A percentile compares a stretch with the other conserved stretches of the same genome.
phyloP scores from a whole-genome alignment of 2,888 invertebrate species.

The Acleris sparsana region DNA sequence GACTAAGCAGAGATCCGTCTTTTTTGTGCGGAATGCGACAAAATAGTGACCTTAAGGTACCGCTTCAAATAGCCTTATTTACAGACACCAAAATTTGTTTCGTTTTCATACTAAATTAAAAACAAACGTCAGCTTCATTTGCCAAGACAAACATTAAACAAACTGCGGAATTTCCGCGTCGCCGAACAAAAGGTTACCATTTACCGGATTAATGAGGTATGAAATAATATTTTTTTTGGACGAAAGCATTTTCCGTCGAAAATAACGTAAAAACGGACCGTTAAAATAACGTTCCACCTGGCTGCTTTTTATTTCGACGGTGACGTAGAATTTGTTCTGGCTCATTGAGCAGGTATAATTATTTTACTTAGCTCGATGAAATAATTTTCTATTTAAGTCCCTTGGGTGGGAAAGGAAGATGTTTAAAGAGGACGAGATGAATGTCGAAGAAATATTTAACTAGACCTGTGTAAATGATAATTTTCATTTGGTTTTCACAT shows the following conservation, averaged over 20 bases:
- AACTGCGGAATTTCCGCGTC: conserved; percentile 6
- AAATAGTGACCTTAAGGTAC: too few species aligned
- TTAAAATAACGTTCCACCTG: conserved; percentile 9
- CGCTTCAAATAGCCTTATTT: too few species aligned
- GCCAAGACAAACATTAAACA: background rate
- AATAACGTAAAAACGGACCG: background rate
- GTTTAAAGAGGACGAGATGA: too few species aligned
- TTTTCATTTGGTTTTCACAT: too few species aligned
- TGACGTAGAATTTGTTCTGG: background rate
- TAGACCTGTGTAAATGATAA: too few species aligned
- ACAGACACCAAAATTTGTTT: too few species aligned
- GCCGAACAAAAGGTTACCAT: conserved; percentile 12
- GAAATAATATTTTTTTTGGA: conserved; percentile 19
- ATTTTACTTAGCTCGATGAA: too few species aligned
- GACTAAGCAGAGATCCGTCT: too few species aligned
- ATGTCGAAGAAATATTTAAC: too few species aligned
- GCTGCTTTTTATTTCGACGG: background rate
- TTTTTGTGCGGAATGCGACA: too few species aligned
- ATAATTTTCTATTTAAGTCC: too few species aligned
- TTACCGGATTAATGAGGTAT: conserved; percentile 14
- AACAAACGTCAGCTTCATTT: background rate
- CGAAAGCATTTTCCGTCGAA: background rate
- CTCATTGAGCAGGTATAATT: background rate
- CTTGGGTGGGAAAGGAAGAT: too few species aligned
- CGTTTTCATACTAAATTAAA: background rate